Evolutionary conservation across 2,888 invertebrate species (phyloP).

Genomic region (Drosophila atroscutellata): DNA sequence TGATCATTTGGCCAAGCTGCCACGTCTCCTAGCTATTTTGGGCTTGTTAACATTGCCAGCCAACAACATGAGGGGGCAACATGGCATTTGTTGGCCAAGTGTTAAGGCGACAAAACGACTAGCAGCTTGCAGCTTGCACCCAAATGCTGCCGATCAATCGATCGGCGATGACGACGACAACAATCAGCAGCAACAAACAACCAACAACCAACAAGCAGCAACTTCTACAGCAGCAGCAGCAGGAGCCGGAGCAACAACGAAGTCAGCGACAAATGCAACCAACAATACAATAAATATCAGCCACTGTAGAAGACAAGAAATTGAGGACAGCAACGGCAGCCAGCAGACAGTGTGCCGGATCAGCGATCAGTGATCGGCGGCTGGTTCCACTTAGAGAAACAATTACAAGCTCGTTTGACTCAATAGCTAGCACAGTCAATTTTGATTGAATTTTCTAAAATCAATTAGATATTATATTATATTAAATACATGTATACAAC

Average conservation of each 20-base stretch:
- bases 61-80: conserved; percentile 25
- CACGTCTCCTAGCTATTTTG: conserved; percentile 30
- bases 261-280: conserved; percentile 62
- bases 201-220: conserved; percentile 48
- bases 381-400: conserved; percentile 2
- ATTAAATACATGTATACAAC: background rate
- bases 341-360: conserved; percentile 36
- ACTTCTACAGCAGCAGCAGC: conserved; percentile 26
- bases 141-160: conserved; percentile 59
- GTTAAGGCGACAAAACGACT: conserved; percentile 63
- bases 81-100: conserved; percentile 46
- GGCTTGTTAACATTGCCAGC: conserved; percentile 49
- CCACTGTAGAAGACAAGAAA: conserved; percentile 31
- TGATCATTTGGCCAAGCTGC: conserved; percentile 22
- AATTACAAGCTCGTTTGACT: too few species aligned
- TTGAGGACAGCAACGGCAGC: conserved; percentile 36
- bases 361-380: conserved; percentile 32
- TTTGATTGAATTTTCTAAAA: background rate
- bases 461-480: background rate
- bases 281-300: conserved; percentile 81
- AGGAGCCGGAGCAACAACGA: conserved; percentile 15
- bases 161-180: conserved; percentile 45
- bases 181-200: conserved; percentile 73
- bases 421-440: background rate
- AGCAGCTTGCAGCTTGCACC: conserved; percentile 41